phyloP scores from a whole-genome alignment of 2,797 vertebrate genomes.

The Buceros bicornis region DNA sequence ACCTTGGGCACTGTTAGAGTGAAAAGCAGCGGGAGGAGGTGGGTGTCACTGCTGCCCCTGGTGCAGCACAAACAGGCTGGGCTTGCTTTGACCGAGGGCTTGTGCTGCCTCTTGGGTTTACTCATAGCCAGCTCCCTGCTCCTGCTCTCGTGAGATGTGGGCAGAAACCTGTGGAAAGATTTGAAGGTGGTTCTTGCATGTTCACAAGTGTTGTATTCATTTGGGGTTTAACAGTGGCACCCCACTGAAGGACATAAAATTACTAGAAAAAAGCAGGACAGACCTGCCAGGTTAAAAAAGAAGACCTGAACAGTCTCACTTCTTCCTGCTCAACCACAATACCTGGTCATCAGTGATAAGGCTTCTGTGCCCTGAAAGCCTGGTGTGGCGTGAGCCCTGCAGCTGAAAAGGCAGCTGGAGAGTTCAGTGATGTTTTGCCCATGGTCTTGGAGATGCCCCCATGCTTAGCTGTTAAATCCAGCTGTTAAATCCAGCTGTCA shows the following conservation, averaged over 20 bases:
- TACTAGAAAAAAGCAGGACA: not conserved
- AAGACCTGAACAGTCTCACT: not conserved
- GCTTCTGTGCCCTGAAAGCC: not conserved
- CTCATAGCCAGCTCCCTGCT: not conserved
- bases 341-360: not conserved
- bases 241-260: not conserved
- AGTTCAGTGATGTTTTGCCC: not conserved
- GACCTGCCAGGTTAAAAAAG: not conserved
- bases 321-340: not conserved
- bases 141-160: not conserved
- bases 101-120: not conserved
- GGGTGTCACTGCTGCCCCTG: not conserved
- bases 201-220: fast-evolving
- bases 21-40: not conserved
- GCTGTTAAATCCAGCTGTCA: too few relatives aligned
- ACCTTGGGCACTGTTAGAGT: not conserved
- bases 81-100: too few relatives aligned
- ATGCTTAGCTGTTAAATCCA: not conserved
- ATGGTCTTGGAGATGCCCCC: not conserved
- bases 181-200: not conserved
- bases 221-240: not conserved
- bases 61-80: not conserved
- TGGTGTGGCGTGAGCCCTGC: not conserved
- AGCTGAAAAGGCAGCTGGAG: not conserved
- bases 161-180: not conserved